Evolutionary conservation across 2,797 vertebrate genomes (phyloP).

Genomic region (Artibeus jamaicensis): DNA sequence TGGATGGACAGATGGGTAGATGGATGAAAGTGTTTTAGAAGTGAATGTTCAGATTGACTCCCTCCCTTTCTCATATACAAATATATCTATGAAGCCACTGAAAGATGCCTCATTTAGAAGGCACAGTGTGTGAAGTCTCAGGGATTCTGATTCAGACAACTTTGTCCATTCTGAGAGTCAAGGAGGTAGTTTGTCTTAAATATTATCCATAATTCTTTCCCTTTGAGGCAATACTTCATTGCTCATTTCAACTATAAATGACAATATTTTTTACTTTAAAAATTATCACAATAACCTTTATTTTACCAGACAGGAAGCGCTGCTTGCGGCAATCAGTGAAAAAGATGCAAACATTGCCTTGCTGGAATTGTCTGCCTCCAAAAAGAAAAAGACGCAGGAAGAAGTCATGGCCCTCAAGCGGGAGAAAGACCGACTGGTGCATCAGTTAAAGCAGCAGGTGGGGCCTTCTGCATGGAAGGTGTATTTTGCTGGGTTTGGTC

Average conservation of each 20-base stretch:
- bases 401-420: slow-evolving; percentile 96
- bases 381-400: slow-evolving; percentile 99
- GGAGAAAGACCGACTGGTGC: slow-evolving; percentile 97
- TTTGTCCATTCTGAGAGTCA: not conserved
- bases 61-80: not conserved
- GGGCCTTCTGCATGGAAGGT: slow-evolving; percentile 73
- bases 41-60: not conserved
- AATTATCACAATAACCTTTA: slow-evolving; percentile 52
- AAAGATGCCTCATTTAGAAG: not conserved
- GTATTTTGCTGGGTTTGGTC: slow-evolving; percentile 47
- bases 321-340: slow-evolving; percentile 98
- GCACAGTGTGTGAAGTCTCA: not conserved
- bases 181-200: not conserved
- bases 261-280: not conserved
- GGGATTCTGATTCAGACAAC: not conserved
- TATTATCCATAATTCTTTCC: not conserved
- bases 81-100: not conserved
- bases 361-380: slow-evolving; percentile 97
- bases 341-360: slow-evolving; percentile 99
- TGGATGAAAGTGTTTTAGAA: not conserved
- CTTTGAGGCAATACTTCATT: not conserved
- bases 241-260: not conserved
- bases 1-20: not conserved
- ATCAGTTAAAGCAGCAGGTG: slow-evolving; percentile 98
- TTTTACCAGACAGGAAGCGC: slow-evolving; percentile 94